phyloP scores from a whole-genome alignment of 2,797 vertebrate species.

The Toxotes lorentzi region DNA sequence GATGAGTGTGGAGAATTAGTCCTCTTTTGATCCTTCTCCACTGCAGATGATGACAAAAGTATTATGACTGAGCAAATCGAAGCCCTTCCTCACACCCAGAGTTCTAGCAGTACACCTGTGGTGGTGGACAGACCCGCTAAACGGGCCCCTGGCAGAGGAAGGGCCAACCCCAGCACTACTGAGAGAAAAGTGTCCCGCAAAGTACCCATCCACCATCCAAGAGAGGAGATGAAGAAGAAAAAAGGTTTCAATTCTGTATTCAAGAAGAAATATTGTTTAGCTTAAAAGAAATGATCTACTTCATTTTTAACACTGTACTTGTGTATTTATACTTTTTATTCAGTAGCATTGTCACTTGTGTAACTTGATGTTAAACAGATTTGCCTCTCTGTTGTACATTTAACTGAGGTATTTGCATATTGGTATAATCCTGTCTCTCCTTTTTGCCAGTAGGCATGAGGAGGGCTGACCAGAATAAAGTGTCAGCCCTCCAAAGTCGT shows the following conservation, averaged over 20 bases:
- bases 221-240: slow-evolving; percentile 96
- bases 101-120: slow-evolving; percentile 85
- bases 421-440: slow-evolving; percentile 90
- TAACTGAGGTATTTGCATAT: slow-evolving; percentile 45
- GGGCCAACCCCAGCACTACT: slow-evolving; percentile 88
- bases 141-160: slow-evolving; percentile 91
- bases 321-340: slow-evolving; percentile 1
- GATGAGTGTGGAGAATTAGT: slow-evolving; percentile 55
- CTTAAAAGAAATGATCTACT: neutral
- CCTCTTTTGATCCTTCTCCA: slow-evolving; percentile 73
- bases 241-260: slow-evolving; percentile 89
- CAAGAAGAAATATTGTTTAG: slow-evolving; percentile 4
- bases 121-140: slow-evolving; percentile 91
- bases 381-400: slow-evolving; percentile 24
- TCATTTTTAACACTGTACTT: neutral
- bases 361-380: slow-evolving; percentile 28
- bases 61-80: slow-evolving; percentile 93
- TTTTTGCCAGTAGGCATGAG: slow-evolving; percentile 91
- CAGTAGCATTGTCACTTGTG: neutral
- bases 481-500: slow-evolving; percentile 93
- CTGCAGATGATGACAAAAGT: slow-evolving; percentile 97
- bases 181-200: slow-evolving; percentile 93
- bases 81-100: slow-evolving; percentile 86
- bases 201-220: slow-evolving; percentile 89
- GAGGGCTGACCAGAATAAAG: slow-evolving; percentile 96